phyloP scores from a whole-genome alignment of 2,888 invertebrate genomes.

The Drosophila histrio region DNA sequence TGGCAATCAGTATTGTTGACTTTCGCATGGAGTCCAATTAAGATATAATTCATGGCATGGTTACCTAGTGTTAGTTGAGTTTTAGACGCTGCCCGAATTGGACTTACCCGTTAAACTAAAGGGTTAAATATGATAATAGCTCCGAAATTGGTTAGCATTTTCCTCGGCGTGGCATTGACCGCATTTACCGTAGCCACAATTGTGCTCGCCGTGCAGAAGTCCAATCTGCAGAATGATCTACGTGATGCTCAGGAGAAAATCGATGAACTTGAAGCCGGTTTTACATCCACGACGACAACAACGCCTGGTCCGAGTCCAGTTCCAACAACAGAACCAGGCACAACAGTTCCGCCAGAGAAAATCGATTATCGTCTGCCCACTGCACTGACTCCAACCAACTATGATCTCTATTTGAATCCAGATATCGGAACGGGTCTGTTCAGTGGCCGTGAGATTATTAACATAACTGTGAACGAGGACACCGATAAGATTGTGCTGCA shows the following conservation, averaged over 20 bases:
- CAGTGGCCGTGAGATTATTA: conserved; percentile 86
- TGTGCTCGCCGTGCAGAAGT: conserved; percentile 85
- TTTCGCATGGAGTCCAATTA: conserved; percentile 48
- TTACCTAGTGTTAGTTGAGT: conserved; percentile 63
- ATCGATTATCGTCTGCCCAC: conserved; percentile 86
- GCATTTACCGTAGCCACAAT: conserved; percentile 86
- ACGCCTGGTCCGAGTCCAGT: conserved; percentile 17
- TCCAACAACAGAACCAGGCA: conserved; percentile 12
- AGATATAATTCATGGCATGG: conserved; percentile 50
- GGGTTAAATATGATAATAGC: conserved; percentile 73
- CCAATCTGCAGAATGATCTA: conserved; percentile 71
- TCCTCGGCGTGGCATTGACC: conserved; percentile 75
- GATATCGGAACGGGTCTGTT: conserved; percentile 86
- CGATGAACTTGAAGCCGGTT: conserved; percentile 63
- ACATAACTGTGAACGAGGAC: conserved; percentile 83
- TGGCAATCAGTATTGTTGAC: conserved; percentile 47
- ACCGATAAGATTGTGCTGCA: conserved; percentile 86
- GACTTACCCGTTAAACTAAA: conserved; percentile 31
- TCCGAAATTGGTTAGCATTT: conserved; percentile 76
- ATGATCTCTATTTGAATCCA: conserved; percentile 89
- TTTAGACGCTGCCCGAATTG: conserved; percentile 36
- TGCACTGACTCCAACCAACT: conserved; percentile 87
- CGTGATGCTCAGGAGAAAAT: conserved; percentile 71
- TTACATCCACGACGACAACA: conserved; percentile 43
- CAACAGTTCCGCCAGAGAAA: conserved; percentile 48